These are phyloP conservation scores for Struthidea cinerea DNA, from an alignment of 2,113 vertebrate species.

Conservation along the genomic window DNA sequence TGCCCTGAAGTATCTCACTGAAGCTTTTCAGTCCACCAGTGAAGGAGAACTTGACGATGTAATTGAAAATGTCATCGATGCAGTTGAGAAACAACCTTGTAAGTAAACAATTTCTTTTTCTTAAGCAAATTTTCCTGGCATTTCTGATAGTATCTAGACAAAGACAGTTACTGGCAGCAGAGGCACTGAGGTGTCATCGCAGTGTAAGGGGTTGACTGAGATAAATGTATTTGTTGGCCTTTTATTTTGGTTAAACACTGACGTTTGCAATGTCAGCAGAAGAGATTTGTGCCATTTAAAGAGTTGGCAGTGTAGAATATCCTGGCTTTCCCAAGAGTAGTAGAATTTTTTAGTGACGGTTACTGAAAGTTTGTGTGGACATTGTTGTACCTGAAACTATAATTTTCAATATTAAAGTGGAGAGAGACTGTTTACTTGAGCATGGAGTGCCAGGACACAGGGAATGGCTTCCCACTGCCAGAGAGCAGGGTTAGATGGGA, in stretches of 20 bases:
- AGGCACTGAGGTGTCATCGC: neutral
- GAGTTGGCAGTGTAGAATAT: neutral
- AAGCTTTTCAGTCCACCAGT: conserved; percentile 78
- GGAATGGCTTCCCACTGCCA: neutral
- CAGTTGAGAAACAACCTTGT: conserved; percentile 92
- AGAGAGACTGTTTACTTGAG: neutral
- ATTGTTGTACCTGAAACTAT: neutral
- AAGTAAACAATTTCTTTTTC: conserved; percentile 47
- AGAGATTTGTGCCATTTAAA: neutral
- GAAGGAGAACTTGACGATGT: conserved; percentile 82
- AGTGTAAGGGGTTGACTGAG: neutral
- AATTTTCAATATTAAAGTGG: neutral
- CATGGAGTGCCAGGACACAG: neutral
- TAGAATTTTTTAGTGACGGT: neutral
- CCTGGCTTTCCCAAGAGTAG: neutral
- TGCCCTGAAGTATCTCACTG: conserved; percentile 83
- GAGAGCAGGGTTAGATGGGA: neutral
- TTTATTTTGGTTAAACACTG: neutral
- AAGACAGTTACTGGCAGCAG: neutral
- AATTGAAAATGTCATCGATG: conserved; percentile 86
- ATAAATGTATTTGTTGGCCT: neutral
- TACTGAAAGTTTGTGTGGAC: neutral
- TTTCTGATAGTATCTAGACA: neutral
- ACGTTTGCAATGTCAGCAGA: neutral
- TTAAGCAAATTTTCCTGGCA: neutral